Base-by-base conservation (phyloP, 92 coral and sea anemone species). In the Siderastrea radians region DNA sequence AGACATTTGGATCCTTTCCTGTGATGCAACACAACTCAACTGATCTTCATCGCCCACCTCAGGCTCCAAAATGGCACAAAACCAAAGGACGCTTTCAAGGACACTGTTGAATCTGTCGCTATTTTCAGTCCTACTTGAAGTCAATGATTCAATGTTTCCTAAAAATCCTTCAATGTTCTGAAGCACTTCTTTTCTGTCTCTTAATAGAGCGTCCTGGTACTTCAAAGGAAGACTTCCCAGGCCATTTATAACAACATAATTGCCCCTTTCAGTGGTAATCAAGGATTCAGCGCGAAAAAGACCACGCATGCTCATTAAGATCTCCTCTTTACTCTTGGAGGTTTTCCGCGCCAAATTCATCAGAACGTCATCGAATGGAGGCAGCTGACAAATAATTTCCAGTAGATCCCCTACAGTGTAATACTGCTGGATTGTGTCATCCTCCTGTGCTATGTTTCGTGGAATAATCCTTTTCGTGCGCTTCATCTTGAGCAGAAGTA, bases 401-500 rank as follows among this genome's bases (percentile, higher is more conserved):
- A 84, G 13, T 49, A 74, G 47, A 43, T 74, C 80, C 9, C 52
- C 87, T 6, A 84, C 43, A 51, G 9, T 63, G 64, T 84, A 84
- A 52, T 19, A 6, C 68, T 61, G 51, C 10, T 63, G 72, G 43
- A 63, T 44, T 17, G 13, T 60, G 4, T 14, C 45, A 9, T 83
- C 74, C 4, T 84, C 60, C 66, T 7, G 51, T 15, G 64, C 47
- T 48, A 84, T 26, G 7, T 74, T 49, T 51, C 7, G 55, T 1
- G 80, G 73, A 11, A 44, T n/a, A n/a, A 72, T 84, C 13, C 72
- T 62, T 43, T 62, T 84, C 11, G 87, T 74, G 12, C 87, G 80
- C 65, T 52, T 84, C 80, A 72, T 12, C 87, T 84, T 84, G 12
- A 84, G 80, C 45, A 84, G 76, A 2, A 72, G 80, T 15, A 84